Percentiles rank a stretch among this genome's conserved stretches.
Conservation (phyloP, 2,888 invertebrate genomes). For the Mimumesa dahlbomi region DNA sequence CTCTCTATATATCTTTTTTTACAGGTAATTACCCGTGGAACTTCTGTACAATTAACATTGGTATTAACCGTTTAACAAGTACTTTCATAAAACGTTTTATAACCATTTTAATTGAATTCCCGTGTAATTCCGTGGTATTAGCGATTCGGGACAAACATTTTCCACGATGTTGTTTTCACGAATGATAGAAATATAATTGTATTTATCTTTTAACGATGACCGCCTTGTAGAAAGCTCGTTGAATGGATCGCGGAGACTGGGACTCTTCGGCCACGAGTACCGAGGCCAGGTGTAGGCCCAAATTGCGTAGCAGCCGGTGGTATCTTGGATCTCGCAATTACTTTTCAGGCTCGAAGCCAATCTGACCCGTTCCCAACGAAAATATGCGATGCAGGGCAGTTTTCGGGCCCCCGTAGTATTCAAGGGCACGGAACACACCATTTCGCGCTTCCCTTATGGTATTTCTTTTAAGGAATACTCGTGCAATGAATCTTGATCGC, state of each 20-base stretch:
- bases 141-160: no score
- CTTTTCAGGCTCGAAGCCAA: slow-evolving; percentile 63
- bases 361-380: slow-evolving; percentile 57
- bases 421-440: neutral
- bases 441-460: neutral
- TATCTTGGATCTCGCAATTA: slow-evolving; percentile 69
- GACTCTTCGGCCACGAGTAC: slow-evolving; percentile 17
- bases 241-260: slow-evolving; percentile 21
- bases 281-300: slow-evolving; percentile 54
- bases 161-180: no score
- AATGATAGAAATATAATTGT: no score
- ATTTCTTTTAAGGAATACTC: neutral
- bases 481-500: no score
- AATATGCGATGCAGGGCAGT: slow-evolving; percentile 52
- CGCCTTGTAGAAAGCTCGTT: neutral
- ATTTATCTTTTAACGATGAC: no score
- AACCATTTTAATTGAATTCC: no score
- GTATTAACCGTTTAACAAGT: no score
- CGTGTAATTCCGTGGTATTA: no score
- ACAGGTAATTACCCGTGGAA: no score
- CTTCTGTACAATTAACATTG: no score
- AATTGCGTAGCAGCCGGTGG: slow-evolving; percentile 60
- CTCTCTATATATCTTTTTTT: no score
- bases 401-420: slow-evolving; percentile 26
- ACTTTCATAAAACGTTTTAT: no score